Percentiles rank a stretch among this genome's conserved stretches.
These are phyloP conservation scores for Nothoprocta perdicaria DNA, from an alignment of 2,113 vertebrate species.

Conservation along the genomic window DNA sequence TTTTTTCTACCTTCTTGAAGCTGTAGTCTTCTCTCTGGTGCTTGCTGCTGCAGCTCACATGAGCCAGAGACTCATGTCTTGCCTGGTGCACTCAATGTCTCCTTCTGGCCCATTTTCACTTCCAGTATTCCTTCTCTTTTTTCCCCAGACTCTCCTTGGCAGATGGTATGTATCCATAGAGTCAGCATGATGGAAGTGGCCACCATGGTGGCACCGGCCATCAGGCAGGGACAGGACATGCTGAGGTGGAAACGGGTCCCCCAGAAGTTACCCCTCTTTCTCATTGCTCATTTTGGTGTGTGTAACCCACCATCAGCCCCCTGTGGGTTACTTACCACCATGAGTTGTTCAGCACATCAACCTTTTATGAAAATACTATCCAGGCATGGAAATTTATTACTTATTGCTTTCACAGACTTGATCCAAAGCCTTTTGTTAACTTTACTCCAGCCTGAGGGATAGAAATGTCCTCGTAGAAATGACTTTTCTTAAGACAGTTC, in stretches of 20 bases:
- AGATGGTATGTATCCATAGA: background rate
- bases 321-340: background rate
- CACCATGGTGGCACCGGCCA: background rate
- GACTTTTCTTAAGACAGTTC: background rate
- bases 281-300: background rate
- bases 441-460: background rate
- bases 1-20: background rate
- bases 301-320: background rate
- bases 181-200: background rate
- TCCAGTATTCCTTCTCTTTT: background rate
- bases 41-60: background rate
- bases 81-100: background rate
- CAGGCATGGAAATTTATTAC: background rate
- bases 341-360: background rate
- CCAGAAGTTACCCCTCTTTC: background rate
- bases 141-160: background rate
- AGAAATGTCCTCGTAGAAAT: background rate
- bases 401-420: background rate
- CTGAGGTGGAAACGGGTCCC: background rate
- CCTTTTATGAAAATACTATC: background rate
- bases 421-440: background rate
- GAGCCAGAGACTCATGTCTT: background rate
- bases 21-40: fast-evolving
- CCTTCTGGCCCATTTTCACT: background rate
- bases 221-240: background rate